These are phyloP conservation scores for Oreohelix idahoensis DNA, from an alignment of 1,140 invertebrate species.

Conservation along the genomic window DNA sequence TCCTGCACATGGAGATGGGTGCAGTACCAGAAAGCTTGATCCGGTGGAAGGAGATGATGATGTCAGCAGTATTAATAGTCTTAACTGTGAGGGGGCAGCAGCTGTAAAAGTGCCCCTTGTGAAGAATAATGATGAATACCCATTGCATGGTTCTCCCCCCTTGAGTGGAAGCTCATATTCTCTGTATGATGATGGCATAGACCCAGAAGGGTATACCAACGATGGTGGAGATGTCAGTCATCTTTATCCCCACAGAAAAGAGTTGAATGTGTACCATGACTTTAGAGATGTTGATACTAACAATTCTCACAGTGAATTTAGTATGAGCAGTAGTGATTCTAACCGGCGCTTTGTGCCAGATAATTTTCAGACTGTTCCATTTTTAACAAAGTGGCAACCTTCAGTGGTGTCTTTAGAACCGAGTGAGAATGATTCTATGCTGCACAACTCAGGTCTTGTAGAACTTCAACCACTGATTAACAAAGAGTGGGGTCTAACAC, in stretches of 20 bases:
- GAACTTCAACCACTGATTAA: conserved; percentile 25
- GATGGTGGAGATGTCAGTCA: neutral
- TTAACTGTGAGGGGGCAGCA: conserved; percentile 26
- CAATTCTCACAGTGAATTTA: conserved; percentile 34
- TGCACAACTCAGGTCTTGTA: conserved; percentile 20
- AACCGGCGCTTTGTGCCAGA: conserved; percentile 12
- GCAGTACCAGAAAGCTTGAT: conserved; percentile 42
- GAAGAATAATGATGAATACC: neutral
- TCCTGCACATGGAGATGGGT: conserved; percentile 54
- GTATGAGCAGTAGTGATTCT: conserved; percentile 49
- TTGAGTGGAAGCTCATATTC: neutral
- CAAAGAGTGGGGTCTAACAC: neutral
- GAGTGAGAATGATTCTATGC: neutral
- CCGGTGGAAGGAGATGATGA: conserved; percentile 42
- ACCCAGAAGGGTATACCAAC: neutral
- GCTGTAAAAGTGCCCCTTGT: neutral
- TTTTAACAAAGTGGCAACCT: neutral
- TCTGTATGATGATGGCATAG: conserved; percentile 13
- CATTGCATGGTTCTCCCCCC: neutral
- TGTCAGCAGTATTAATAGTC: conserved; percentile 22
- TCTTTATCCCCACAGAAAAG: neutral
- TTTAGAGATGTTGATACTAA: neutral
- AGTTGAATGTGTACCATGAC: neutral
- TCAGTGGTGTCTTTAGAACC: neutral
- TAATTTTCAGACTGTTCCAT: neutral